Evolutionary conservation across 2,113 vertebrate species (phyloP).

Genomic region (Rhabdomys dilectus): DNA sequence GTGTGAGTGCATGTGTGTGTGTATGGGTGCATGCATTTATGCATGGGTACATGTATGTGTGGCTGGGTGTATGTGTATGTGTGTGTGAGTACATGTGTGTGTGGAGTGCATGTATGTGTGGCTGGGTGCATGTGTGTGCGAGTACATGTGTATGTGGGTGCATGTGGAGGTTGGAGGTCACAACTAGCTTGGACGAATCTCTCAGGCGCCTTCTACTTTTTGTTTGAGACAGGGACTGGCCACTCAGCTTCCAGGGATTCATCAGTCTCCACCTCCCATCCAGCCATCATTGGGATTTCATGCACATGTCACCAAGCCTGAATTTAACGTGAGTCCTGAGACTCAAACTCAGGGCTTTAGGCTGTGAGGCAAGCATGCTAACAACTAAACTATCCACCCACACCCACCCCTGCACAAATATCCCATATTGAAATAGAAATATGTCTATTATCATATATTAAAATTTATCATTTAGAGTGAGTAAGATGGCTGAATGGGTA

Average conservation of each 20-base stretch:
- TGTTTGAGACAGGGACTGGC: background rate
- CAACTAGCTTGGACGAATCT: background rate
- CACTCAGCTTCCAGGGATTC: background rate
- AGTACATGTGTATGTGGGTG: too few relatives aligned
- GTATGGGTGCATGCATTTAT: too few relatives aligned
- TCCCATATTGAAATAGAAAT: background rate
- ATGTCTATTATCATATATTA: background rate
- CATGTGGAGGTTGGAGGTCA: background rate
- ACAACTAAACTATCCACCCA: background rate
- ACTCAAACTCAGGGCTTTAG: background rate
- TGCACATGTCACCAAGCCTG: background rate
- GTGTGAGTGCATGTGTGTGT: too few relatives aligned
- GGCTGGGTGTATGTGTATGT: rapidly evolving
- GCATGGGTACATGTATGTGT: rapidly evolving
- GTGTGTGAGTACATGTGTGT: background rate
- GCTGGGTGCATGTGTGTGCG: too few relatives aligned
- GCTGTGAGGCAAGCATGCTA: background rate
- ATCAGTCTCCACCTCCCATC: background rate
- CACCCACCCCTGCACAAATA: background rate
- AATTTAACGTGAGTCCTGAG: background rate
- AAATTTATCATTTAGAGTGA: background rate
- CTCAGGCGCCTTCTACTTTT: background rate
- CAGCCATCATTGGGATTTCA: background rate
- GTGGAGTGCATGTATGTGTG: too few relatives aligned
- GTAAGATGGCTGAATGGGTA: background rate